phyloP scores from a whole-genome alignment of 2,113 vertebrate genomes.

The Entelurus aequoreus region DNA sequence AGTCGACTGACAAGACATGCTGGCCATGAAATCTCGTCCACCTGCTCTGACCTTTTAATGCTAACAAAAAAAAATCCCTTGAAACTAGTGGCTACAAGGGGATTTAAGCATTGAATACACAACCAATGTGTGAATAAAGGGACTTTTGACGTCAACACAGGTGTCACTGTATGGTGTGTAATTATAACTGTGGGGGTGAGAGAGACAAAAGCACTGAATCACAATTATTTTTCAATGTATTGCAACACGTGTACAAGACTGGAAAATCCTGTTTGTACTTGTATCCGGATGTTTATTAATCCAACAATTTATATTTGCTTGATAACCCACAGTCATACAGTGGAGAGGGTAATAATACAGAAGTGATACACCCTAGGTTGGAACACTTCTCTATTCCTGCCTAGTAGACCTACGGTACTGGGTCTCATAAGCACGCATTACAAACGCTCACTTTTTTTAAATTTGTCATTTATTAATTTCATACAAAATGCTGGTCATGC shows the following conservation, averaged over 20 bases:
- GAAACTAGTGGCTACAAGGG: slow-evolving; percentile 30
- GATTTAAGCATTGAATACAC: slow-evolving; percentile 2
- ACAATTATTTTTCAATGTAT: neutral
- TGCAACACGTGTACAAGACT: neutral
- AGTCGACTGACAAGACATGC: too few species aligned
- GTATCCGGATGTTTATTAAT: too few species aligned
- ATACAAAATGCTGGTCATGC: too few species aligned
- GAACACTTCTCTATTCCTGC: slow-evolving; percentile 56
- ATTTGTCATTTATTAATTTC: too few species aligned
- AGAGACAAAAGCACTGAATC: neutral
- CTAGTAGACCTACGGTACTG: slow-evolving; percentile 17
- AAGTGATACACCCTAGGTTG: slow-evolving; percentile 45
- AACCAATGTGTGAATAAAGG: neutral
- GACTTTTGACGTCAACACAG: slow-evolving; percentile 31
- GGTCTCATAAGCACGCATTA: too few species aligned
- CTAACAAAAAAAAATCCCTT: slow-evolving; percentile 7
- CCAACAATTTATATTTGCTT: neutral
- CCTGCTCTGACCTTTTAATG: neutral
- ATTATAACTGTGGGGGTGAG: slow-evolving; percentile 16
- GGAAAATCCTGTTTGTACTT: neutral
- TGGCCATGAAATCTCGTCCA: slow-evolving; percentile 1
- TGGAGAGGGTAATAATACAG: slow-evolving; percentile 48
- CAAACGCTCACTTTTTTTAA: too few species aligned
- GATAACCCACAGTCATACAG: neutral
- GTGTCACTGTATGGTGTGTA: slow-evolving; percentile 29